Conservation (phyloP, 2,888 invertebrate species). For the Diachrysia chrysitis region DNA sequence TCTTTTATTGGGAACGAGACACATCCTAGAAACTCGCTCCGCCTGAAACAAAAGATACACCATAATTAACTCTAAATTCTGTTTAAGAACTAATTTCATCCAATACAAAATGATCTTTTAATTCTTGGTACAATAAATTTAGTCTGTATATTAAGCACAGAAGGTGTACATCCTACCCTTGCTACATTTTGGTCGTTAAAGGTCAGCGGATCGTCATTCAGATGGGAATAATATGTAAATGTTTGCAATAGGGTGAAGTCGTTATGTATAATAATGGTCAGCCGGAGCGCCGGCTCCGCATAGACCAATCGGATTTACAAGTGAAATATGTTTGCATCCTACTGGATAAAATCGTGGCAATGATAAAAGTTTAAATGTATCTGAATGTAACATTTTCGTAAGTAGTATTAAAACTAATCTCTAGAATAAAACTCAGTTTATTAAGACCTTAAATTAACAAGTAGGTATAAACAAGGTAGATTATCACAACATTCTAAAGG, state of each 20-base stretch:
- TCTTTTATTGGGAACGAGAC: conserved; percentile 96
- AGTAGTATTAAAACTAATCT: not conserved
- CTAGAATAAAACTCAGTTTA: not conserved
- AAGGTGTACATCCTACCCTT: conserved; percentile 19
- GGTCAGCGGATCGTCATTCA: conserved; percentile 40
- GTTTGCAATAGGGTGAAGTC: conserved; percentile 42
- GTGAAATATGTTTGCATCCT: conserved; percentile 27
- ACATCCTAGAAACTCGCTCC: conserved; percentile 98
- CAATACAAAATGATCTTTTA: not conserved
- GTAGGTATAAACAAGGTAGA: not conserved
- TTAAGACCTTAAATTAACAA: not conserved
- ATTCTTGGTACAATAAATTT: not conserved
- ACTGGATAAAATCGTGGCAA: conserved; percentile 9
- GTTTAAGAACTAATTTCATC: not conserved
- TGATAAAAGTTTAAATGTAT: conserved; percentile 28
- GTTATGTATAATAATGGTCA: conserved; percentile 43
- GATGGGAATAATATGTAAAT: conserved; percentile 49
- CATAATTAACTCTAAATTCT: conserved; percentile 12
- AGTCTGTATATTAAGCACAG: conserved; percentile 8
- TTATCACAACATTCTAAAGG: not conserved
- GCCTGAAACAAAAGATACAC: conserved; percentile 90
- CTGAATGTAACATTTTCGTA: conserved; percentile 9
- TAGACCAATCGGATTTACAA: conserved; percentile 23
- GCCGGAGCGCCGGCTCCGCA: conserved; percentile 17
- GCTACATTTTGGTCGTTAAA: conserved; percentile 38